Evolutionary conservation across 2,888 invertebrate species (phyloP), one percentile per base, ranked within the genome.

Genomic region (Rosalia funebris): DNA sequence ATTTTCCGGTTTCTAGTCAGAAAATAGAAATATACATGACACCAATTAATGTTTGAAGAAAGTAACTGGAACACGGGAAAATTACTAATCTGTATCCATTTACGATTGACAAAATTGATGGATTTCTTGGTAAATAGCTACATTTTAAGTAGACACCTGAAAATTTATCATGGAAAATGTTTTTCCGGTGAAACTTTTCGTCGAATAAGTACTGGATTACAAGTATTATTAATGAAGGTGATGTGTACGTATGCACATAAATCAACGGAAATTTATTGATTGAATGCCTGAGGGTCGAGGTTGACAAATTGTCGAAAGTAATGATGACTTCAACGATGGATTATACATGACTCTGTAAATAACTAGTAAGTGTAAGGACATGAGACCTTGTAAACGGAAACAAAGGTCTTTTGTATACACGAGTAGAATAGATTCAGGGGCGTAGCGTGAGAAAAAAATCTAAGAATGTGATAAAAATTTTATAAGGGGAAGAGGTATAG

Each of bases 301-400:
- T 50, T 50, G 50, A 50, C 50, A 50, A 50, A 50, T 39, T 50
- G 39, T 10, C 14, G 16, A 50, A 20, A 50, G 37, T 50, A 50
- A 34, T 50, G 50, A 50, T 25, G 39, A 50, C 34, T 11, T 25
- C 36, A 12, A 25, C 39, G 39, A 50, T 20, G 12, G 19, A 50
- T 50, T 20, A 39, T 39, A 50, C n/a, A 25, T 25, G 25, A 25
- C 25, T 12, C 19, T 20, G 20, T 44, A 44, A 44, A 25, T 12
- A 12, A 42, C 17, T 19, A 14, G 10, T 25, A 3, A 9, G 5
- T 25, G 25, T n/a, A 34, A 34, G 34, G 34, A 44, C 1, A 12
- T 9, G 25, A 10, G 15, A 9, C 25, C 44, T 25, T 12, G 44
- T 25, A 44, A 25, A 44, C 2, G 5, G 11, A 34, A n/a, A 11